phyloP scores from a whole-genome alignment of 2,113 vertebrate genomes.

The Clarias magur region DNA sequence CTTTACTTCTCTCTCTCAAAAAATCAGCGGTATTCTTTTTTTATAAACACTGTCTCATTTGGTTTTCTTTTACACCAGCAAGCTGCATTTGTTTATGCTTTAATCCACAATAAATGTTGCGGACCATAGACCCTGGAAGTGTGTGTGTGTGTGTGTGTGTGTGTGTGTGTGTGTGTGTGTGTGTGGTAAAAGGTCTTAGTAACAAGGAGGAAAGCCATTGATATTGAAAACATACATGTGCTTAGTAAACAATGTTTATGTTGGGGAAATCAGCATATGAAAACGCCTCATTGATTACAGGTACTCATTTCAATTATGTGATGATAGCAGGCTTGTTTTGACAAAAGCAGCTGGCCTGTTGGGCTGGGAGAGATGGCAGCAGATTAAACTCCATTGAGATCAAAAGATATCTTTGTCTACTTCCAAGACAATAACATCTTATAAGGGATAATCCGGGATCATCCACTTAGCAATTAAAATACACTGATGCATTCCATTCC shows the following conservation, averaged over 20 bases:
- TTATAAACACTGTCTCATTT: neutral
- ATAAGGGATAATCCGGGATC: constrained; percentile 77
- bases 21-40: neutral
- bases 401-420: constrained; percentile 77
- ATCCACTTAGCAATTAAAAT: constrained; percentile 77
- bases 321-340: constrained; percentile 69
- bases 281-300: constrained; percentile 66
- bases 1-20: neutral
- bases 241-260: constrained; percentile 61
- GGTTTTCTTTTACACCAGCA: neutral
- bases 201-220: constrained; percentile 40
- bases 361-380: constrained; percentile 65
- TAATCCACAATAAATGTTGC: neutral
- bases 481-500: constrained; percentile 60
- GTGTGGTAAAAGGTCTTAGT: neutral
- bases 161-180: neutral
- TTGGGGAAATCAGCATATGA: constrained; percentile 69
- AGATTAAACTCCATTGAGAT: constrained; percentile 72
- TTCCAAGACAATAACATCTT: constrained; percentile 72
- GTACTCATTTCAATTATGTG: constrained; percentile 68
- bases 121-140: neutral
- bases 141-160: neutral
- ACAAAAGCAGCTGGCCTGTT: constrained; percentile 67
- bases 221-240: constrained; percentile 52
- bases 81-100: neutral